phyloP scores from a whole-genome alignment of 2,797 vertebrate species.

The Picus viridis region DNA sequence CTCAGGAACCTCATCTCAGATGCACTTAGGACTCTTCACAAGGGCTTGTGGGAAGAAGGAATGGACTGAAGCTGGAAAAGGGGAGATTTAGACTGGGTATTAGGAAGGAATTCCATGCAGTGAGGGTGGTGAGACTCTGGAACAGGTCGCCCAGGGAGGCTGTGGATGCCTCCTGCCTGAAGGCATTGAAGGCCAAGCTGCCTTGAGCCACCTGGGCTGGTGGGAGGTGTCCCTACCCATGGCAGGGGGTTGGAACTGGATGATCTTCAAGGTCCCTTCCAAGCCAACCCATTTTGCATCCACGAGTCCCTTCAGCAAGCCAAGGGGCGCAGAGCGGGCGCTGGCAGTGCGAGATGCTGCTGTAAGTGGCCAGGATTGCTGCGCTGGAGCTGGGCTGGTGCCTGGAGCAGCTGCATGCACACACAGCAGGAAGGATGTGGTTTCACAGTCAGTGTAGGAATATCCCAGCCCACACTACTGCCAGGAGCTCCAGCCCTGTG shows the following conservation, averaged over 20 bases:
- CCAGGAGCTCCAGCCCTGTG: not conserved
- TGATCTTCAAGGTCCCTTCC: no score
- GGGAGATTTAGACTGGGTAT: no score
- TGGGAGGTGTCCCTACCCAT: no score
- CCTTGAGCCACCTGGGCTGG: no score
- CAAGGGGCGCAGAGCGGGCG: not conserved
- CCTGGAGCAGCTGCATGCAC: slow-evolving; percentile 6
- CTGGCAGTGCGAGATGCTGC: not conserved
- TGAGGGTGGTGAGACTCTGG: no score
- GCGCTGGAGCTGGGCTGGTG: not conserved
- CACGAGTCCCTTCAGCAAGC: not conserved
- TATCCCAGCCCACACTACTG: not conserved
- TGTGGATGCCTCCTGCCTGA: no score
- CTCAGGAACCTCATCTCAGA: not conserved
- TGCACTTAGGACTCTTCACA: not conserved
- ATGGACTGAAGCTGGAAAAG: no score
- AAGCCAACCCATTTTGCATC: no score
- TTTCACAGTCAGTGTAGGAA: slow-evolving; percentile 50
- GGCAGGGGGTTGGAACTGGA: no score
- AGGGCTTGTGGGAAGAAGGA: not conserved
- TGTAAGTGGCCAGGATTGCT: not conserved
- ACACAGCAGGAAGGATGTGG: slow-evolving; percentile 2
- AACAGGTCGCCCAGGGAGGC: no score
- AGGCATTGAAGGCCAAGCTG: no score
- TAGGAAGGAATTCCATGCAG: no score